Conservation (phyloP, 2,113 vertebrate species). For the Haemorhous mexicanus region DNA sequence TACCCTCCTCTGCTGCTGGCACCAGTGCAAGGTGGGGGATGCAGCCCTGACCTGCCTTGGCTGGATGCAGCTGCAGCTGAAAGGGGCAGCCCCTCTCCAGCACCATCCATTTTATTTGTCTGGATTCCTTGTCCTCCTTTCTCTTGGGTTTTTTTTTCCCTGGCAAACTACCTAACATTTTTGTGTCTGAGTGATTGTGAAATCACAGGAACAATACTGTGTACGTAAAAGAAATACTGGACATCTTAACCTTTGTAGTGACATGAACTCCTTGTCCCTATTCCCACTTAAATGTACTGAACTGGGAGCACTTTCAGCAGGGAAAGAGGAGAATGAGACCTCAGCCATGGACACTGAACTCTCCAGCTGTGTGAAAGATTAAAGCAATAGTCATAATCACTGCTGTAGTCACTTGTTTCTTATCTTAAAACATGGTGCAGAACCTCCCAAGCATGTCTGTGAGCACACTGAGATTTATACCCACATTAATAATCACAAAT, state of each 20-base stretch:
- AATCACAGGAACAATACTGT: slow-evolving; percentile 9
- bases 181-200: slow-evolving; percentile 38
- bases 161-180: slow-evolving; percentile 36
- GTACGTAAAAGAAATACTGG: slow-evolving; percentile 9
- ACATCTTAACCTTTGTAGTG: slow-evolving; percentile 14
- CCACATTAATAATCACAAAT: not conserved
- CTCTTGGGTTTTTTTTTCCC: not conserved
- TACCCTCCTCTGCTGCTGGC: not conserved
- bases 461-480: not conserved
- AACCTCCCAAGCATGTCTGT: not conserved
- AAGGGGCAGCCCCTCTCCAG: not conserved
- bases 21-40: not conserved
- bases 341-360: not conserved
- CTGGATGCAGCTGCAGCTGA: not conserved
- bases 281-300: not conserved
- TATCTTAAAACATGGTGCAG: not conserved
- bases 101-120: not conserved
- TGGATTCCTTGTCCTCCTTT: not conserved
- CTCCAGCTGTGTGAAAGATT: slow-evolving; percentile 23
- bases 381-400: not conserved
- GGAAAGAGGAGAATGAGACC: not conserved
- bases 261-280: not conserved
- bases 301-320: slow-evolving; percentile 20
- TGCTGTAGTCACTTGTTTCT: not conserved
- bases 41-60: not conserved